Base-by-base conservation (phyloP, 1,140 invertebrate genomes). In the Eupristina koningsbergeri region DNA sequence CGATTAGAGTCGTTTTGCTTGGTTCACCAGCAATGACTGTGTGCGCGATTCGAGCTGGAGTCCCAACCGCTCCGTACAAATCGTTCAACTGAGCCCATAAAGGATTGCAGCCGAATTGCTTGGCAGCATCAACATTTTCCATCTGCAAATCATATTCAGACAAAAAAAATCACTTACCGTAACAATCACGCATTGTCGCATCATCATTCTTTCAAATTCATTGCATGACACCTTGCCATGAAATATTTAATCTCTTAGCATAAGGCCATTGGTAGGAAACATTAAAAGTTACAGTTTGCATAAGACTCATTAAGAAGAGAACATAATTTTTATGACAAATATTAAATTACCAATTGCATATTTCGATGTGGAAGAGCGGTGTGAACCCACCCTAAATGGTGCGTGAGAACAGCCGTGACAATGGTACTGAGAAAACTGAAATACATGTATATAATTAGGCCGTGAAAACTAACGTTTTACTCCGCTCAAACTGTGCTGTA, bases 311-410 rank as follows among this genome's bases (percentile, higher is more conserved):
- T 17, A 63, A 63, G 13, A 29, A 63, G 29, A 7, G 13, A 29
- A 8, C 22, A 6, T 3, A 63, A 63, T 13, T 13, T 64, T 9
- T 31, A 5, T 64, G 11, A 17, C 15, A 17, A 50, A 50, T 50
- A 50, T 31, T 64, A 64, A 83, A 81, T 86, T 90, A 92, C 91
- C 89, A 88, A 81, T 84, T 89, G 87, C 58, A 87, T 86, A 85
- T 90, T 89, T 9, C 83, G 85, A 36, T 88, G 80, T 41, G 92
- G 89, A 78, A 91, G 84, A 22, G 97, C 95, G 0, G 96, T 97
- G 36, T 96, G 94, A 74, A 98, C 96, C 97, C 97, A 98, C 3
- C 97, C 96, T 31, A 98, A 93, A 91, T 98, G 97, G 92, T 98
- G 94, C 0, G 97, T 98, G 69, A 98, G 91, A 39, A 98, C 95